A percentile compares a stretch with the other conserved stretches of the same genome.
Evolutionary conservation across 2,888 invertebrate species (phyloP).

Genomic region (Apamea sordens): DNA sequence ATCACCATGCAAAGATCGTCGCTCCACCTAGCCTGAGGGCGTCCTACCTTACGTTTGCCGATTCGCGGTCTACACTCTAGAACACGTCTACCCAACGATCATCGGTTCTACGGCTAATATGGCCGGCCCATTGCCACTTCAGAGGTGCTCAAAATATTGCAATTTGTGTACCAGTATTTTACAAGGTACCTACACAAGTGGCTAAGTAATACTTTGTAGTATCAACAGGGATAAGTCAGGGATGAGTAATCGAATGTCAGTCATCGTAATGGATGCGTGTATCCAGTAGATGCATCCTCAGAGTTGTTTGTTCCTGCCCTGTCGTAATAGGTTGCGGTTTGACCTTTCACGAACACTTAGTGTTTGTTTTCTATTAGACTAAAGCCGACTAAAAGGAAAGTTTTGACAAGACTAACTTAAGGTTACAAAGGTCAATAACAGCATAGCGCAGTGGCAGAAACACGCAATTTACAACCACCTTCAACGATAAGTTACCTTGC

Average conservation of each 20-base stretch:
- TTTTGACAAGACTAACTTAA: constrained; percentile 5
- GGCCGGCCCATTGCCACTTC: not conserved
- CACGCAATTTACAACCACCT: constrained; percentile 1
- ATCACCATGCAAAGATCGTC: too few species aligned
- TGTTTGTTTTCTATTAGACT: constrained; percentile 3
- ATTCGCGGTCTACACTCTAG: not conserved
- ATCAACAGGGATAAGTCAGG: constrained; percentile 37
- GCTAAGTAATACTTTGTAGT: constrained; percentile 26
- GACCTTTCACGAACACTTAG: constrained; percentile 20
- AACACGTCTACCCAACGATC: not conserved
- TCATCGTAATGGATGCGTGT: constrained; percentile 42
- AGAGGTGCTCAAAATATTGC: constrained; percentile 2
- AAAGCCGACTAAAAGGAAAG: not conserved
- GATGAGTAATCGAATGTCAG: constrained; percentile 48
- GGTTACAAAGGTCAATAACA: constrained; percentile 2
- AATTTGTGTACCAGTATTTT: not conserved
- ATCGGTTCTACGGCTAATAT: not conserved
- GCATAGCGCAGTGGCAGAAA: constrained; percentile 9
- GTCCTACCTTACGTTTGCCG: too few species aligned
- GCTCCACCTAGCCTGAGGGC: too few species aligned
- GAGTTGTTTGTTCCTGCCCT: constrained; percentile 23
- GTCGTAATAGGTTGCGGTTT: not conserved
- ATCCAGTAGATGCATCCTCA: constrained; percentile 22
- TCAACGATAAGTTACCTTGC: not conserved
- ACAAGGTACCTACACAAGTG: constrained; percentile 1